Conservation (phyloP, 1,140 invertebrate species). For the Luehdorfia chinensis region DNA sequence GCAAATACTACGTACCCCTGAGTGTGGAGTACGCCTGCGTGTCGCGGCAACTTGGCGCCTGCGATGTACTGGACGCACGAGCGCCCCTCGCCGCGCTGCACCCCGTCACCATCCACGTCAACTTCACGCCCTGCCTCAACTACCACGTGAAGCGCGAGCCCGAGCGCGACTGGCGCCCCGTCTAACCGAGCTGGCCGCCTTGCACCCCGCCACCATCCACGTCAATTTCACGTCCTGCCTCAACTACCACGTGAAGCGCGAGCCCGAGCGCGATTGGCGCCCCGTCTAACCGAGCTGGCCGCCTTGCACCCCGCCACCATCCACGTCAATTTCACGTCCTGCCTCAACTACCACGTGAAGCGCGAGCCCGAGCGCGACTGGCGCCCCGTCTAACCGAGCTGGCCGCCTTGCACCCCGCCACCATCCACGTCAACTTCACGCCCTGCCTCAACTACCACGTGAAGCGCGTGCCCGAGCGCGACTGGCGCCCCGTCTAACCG, state of each 20-base stretch:
- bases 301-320: no score
- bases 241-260: slow-evolving; percentile 3
- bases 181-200: slow-evolving; percentile 70
- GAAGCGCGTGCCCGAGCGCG: slow-evolving; percentile 48
- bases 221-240: slow-evolving; percentile 79
- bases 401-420: slow-evolving; percentile 90
- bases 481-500: slow-evolving; percentile 41
- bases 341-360: no score
- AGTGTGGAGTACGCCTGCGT: slow-evolving; percentile 89
- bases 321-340: no score
- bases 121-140: slow-evolving; percentile 79
- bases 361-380: no score
- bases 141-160: slow-evolving; percentile 59
- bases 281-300: no score
- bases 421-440: slow-evolving; percentile 91
- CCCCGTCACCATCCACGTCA: slow-evolving; percentile 94
- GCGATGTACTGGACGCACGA: slow-evolving; percentile 77
- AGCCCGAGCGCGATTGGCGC: neutral
- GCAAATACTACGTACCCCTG: slow-evolving; percentile 94
- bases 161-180: slow-evolving; percentile 46
- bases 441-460: slow-evolving; percentile 60
- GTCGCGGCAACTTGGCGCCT: slow-evolving; percentile 82
- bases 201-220: slow-evolving; percentile 94
- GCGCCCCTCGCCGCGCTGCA: slow-evolving; percentile 83
- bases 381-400: no score